phyloP scores from a whole-genome alignment of 2,113 vertebrate genomes.

The Labeo rohita region DNA sequence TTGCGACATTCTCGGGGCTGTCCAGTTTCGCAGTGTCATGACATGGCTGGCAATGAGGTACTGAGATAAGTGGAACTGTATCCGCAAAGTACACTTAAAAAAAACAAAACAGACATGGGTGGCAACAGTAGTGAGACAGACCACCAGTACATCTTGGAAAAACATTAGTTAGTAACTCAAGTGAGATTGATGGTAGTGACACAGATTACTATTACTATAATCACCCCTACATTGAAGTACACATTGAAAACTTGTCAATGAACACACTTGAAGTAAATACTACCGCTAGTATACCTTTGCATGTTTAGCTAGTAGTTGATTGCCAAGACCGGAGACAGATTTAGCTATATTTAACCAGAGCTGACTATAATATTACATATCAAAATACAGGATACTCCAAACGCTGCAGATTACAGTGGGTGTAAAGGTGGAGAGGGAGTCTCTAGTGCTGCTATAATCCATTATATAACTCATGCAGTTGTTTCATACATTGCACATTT shows the following conservation, averaged over 20 bases:
- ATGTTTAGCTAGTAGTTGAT: not conserved
- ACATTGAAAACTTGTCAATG: slow-evolving; percentile 15
- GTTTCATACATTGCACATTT: not conserved
- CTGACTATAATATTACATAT: slow-evolving; percentile 81
- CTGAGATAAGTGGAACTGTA: slow-evolving; percentile 27
- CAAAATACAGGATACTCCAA: slow-evolving; percentile 75
- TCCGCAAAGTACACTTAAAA: not conserved
- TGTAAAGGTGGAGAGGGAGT: slow-evolving; percentile 57
- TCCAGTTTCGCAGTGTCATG: slow-evolving; percentile 59
- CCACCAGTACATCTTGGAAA: not conserved
- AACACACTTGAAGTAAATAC: not conserved
- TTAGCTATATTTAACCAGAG: slow-evolving; percentile 80
- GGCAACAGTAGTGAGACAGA: not conserved
- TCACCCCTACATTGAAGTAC: not conserved
- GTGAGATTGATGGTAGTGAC: not conserved
- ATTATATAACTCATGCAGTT: not conserved
- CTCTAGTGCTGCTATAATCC: slow-evolving; percentile 38
- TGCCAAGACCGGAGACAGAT: slow-evolving; percentile 21
- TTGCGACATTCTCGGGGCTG: slow-evolving; percentile 61
- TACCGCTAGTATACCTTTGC: not conserved
- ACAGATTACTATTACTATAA: slow-evolving; percentile 3
- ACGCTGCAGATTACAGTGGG: slow-evolving; percentile 82
- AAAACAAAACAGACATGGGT: slow-evolving; percentile 7
- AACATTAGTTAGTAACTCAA: not conserved
- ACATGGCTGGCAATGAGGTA: slow-evolving; percentile 35